Evolutionary conservation across 53 echinoderm and acorn worm genomes (phyloP), one percentile per base, ranked within the genome.

Genomic region (Antedon mediterranea): DNA sequence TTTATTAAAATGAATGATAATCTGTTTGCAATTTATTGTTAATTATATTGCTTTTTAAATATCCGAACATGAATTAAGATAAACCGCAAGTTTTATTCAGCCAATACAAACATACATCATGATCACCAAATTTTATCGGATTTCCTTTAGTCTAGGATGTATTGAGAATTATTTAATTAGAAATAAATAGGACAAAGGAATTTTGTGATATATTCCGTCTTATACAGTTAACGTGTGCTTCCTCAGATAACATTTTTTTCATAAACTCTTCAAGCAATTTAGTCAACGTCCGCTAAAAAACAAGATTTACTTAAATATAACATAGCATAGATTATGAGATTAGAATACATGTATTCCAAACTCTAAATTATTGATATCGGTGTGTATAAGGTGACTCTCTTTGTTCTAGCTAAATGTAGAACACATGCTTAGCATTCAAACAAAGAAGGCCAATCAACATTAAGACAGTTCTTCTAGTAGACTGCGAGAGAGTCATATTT

Each of bases 101-200:
- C 57, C 20, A 15, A 23, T 2, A 23, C 57, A 57, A 26, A 57
- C 23, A 57, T 57, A 57, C 2, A 18, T 57, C 23, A 57, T 57
- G 57, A 57, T 57, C 23, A 57, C 57, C 57, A 57, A 57, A 57
- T 57, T 57, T 57, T 57, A 57, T 57, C 57, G 57, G 57, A 57
- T 57, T 57, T 57, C 57, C 57, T 57, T 57, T 57, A 57, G 57
- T 57, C 57, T 57, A 57, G 57, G 57, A 57, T 57, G 57, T 57
- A 18, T 57, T 6, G 57, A 57, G 57, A 57, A 57, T 57, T 57
- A 57, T 57, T 57, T 57, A 57, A 57, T 57, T 57, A 57, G 7
- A 57, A 57, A 23, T 57, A 57, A 57, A 57, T 57, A 57, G 57
- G 57, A 57, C 57, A 57, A 57, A 57, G 57, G 57, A 57, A 57